Evolutionary conservation across 2,888 invertebrate genomes (phyloP).

Genomic region (Ischnus inquisitorius): DNA sequence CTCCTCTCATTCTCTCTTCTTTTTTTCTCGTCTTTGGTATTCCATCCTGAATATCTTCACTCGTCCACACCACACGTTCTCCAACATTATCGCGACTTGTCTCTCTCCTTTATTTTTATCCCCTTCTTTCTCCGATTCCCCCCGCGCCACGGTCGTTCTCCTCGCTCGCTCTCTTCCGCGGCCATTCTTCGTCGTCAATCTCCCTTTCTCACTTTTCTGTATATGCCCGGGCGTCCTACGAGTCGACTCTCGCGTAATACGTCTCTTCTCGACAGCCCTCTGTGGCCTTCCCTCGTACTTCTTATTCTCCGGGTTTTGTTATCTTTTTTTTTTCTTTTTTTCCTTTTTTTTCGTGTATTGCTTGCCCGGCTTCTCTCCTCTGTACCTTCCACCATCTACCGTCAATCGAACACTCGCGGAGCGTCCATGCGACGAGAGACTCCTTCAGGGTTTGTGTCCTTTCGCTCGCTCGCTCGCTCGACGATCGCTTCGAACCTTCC

Average conservation of each 20-base stretch:
- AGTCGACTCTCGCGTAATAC: constrained; percentile 60
- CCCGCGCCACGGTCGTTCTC: neutral
- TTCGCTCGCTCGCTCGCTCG: neutral
- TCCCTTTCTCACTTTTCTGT: constrained; percentile 2
- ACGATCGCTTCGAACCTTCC: constrained; percentile 38
- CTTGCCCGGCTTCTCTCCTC: constrained; percentile 30
- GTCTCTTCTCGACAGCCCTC: constrained; percentile 58
- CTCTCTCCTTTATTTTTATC: constrained; percentile 48
- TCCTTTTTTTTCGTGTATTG: constrained; percentile 16
- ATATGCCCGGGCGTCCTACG: neutral
- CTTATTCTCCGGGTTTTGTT: constrained; percentile 4
- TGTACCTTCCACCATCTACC: neutral
- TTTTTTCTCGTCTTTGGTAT: constrained; percentile 2
- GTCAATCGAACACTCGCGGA: constrained; percentile 53
- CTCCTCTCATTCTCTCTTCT: constrained; percentile 18
- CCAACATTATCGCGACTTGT: constrained; percentile 56
- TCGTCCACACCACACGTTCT: constrained; percentile 65
- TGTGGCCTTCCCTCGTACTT: constrained; percentile 43
- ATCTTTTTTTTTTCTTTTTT: constrained; percentile 4
- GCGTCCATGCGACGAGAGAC: constrained; percentile 35
- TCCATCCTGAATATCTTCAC: constrained; percentile 63
- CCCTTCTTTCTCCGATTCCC: neutral
- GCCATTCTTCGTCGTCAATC: constrained; percentile 15
- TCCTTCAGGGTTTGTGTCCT: neutral
- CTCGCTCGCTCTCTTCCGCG: constrained; percentile 3